These are phyloP conservation scores for Cheilosia variabilis DNA, from an alignment of 2,888 invertebrate species.

Conservation along the genomic window DNA sequence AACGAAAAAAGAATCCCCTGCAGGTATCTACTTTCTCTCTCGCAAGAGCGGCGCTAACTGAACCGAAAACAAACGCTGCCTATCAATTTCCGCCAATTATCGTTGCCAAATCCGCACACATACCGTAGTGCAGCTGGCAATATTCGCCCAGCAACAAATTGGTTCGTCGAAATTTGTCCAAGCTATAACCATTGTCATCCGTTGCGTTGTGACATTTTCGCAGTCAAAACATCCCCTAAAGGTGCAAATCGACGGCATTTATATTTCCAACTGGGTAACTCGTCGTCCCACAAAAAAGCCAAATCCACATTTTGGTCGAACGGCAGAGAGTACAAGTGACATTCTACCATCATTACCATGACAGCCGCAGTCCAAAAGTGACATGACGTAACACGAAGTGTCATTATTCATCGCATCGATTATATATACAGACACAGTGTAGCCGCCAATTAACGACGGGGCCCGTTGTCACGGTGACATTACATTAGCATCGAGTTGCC, in stretches of 20 bases:
- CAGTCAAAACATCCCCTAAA: constrained; percentile 8
- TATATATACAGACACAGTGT: constrained; percentile 34
- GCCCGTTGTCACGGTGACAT: constrained; percentile 25
- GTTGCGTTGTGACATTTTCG: constrained; percentile 5
- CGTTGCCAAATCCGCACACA: constrained; percentile 50
- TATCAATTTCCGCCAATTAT: constrained; percentile 61
- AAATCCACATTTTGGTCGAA: constrained; percentile 13
- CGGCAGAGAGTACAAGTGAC: constrained; percentile 21
- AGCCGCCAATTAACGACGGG: constrained; percentile 47
- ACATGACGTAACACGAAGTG: constrained; percentile 29
- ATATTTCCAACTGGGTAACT: constrained; percentile 25
- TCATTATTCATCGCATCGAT: constrained; percentile 61
- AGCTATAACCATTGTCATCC: constrained; percentile 11
- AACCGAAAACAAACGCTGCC: constrained; percentile 48
- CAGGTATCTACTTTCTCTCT: no score
- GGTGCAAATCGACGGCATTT: constrained; percentile 19
- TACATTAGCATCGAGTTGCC: constrained; percentile 36
- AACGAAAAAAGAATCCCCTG: no score
- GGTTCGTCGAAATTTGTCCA: constrained; percentile 26
- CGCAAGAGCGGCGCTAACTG: constrained; percentile 4
- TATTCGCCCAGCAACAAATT: not conserved
- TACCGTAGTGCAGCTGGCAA: constrained; percentile 7
- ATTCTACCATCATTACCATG: constrained; percentile 46
- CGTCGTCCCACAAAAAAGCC: not conserved
- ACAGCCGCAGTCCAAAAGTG: constrained; percentile 41